Evolutionary conservation across 2,888 invertebrate genomes (phyloP).

Genomic region (Monochamus alternatus): DNA sequence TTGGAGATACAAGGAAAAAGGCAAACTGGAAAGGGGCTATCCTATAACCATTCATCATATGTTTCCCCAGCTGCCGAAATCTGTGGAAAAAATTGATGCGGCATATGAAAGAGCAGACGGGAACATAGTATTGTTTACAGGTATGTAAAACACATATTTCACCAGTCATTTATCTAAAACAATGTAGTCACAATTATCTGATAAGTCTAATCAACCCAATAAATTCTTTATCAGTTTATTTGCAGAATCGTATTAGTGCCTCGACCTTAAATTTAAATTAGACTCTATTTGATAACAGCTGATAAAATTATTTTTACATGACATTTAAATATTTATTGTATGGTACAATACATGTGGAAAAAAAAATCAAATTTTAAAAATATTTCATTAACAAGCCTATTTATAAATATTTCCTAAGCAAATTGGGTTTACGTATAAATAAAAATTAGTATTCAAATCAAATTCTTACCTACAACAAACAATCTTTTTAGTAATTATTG

Average conservation of each 20-base stretch:
- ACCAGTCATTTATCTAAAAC: not conserved
- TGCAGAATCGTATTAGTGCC: not conserved
- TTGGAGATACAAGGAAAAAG: constrained; percentile 76
- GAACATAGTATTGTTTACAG: constrained; percentile 79
- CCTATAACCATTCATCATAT: constrained; percentile 75
- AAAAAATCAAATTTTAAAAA: no score
- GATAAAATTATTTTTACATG: not conserved
- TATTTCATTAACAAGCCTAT: no score
- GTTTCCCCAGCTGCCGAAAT: constrained; percentile 76
- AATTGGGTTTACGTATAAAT: no score
- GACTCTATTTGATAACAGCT: constrained; percentile 2
- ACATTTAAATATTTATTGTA: not conserved
- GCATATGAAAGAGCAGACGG: constrained; percentile 82
- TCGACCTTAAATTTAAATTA: constrained; percentile 26
- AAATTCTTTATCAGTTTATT: constrained; percentile 8
- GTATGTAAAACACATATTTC: constrained; percentile 65
- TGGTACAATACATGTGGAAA: no score
- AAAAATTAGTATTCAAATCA: no score
- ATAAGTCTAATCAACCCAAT: not conserved
- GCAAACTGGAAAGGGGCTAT: constrained; percentile 71
- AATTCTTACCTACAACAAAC: no score
- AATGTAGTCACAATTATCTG: constrained; percentile 3
- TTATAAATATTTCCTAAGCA: no score
- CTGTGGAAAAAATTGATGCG: constrained; percentile 77
- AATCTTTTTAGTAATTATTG: no score